Percentiles rank a stretch among this genome's conserved stretches.
phyloP scores from a whole-genome alignment of 1,140 invertebrate genomes.

The Heterodera schachtii region DNA sequence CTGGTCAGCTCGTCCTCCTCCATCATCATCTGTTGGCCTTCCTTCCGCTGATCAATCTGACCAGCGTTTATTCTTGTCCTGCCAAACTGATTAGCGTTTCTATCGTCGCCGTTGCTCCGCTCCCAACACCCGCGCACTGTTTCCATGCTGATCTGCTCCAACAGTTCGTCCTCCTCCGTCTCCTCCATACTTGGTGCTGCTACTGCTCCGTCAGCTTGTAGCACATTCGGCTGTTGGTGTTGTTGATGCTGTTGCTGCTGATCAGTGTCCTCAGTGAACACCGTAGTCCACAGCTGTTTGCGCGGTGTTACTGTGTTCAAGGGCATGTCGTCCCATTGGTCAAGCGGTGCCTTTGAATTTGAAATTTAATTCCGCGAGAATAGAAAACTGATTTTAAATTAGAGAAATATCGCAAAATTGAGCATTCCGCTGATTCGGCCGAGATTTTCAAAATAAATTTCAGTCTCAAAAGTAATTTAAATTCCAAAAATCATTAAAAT shows the following conservation, averaged over 20 bases:
- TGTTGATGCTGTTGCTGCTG: neutral
- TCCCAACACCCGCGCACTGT: slow-evolving; percentile 46
- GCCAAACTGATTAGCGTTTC: too few species aligned
- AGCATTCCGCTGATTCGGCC: too few species aligned
- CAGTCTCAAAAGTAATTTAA: too few species aligned
- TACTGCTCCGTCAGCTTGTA: neutral
- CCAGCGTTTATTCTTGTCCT: too few species aligned
- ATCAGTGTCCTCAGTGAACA: slow-evolving; percentile 54
- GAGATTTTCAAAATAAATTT: too few species aligned
- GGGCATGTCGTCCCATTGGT: slow-evolving; percentile 12
- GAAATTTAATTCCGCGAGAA: neutral
- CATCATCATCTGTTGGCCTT: neutral
- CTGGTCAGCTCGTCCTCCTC: slow-evolving; percentile 9
- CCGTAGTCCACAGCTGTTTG: slow-evolving; percentile 54
- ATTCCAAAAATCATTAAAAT: too few species aligned
- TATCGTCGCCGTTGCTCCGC: neutral
- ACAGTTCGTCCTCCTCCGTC: slow-evolving; percentile 25
- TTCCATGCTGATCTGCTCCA: slow-evolving; percentile 45
- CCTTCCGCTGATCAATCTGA: neutral
- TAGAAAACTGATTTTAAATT: slow-evolving; percentile 7
- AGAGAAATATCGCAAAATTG: neutral
- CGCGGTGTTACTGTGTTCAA: neutral
- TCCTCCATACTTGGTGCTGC: slow-evolving; percentile 16
- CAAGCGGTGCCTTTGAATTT: slow-evolving; percentile 9
- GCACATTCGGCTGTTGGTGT: neutral